Percentiles rank a stretch among this genome's conserved stretches.
Evolutionary conservation across 2,888 invertebrate species (phyloP).

Genomic region (Thalpophila matura): DNA sequence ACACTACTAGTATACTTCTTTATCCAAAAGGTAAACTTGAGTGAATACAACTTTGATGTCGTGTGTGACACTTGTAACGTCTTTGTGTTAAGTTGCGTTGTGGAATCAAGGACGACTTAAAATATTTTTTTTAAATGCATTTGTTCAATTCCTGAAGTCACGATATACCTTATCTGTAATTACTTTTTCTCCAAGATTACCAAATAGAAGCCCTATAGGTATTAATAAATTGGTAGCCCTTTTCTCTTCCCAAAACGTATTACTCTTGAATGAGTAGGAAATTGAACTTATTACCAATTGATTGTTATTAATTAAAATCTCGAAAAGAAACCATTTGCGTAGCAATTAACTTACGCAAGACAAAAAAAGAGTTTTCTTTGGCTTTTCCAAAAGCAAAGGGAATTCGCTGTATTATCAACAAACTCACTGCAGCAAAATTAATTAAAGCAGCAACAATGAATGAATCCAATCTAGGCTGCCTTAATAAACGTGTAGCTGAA

Average conservation of each 20-base stretch:
- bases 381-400: slow-evolving; percentile 6
- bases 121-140: no score
- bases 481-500: slow-evolving; percentile 35
- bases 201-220: no score
- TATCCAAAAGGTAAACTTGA: background rate
- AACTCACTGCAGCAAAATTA: slow-evolving; percentile 42
- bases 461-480: slow-evolving; percentile 43
- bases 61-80: slow-evolving; percentile 3
- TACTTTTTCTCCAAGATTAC: no score
- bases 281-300: background rate
- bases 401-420: slow-evolving; percentile 14
- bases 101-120: no score
- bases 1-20: background rate
- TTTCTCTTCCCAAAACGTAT: no score
- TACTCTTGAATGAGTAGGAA: background rate
- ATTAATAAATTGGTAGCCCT: background rate
- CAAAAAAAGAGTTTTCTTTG: background rate
- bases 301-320: background rate
- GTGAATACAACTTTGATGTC: background rate
- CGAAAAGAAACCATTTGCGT: background rate
- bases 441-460: slow-evolving; percentile 51
- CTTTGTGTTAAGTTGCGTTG: background rate
- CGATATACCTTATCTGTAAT: no score
- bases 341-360: background rate
- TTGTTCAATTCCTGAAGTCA: no score